Conservation (phyloP, 1,140 invertebrate species). For the Manduca sexta region DNA sequence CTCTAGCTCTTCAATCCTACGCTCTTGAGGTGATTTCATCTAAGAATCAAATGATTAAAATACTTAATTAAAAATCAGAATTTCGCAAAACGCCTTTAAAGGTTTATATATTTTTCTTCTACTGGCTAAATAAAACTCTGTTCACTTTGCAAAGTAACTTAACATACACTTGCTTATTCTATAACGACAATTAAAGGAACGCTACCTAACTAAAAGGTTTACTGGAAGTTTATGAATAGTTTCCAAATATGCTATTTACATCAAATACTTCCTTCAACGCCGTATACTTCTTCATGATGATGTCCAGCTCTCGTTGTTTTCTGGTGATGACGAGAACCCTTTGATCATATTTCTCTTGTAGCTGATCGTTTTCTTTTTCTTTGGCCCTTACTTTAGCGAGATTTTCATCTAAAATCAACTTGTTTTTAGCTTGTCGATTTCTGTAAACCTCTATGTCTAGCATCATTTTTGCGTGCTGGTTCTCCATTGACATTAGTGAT, state of each 20-base stretch:
- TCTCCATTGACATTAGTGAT: slow-evolving; percentile 76
- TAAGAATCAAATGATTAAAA: slow-evolving; percentile 9
- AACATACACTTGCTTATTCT: too few relatives aligned
- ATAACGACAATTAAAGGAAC: too few relatives aligned
- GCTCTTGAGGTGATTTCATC: slow-evolving; percentile 62
- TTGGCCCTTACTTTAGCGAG: slow-evolving; percentile 48
- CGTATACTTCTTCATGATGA: slow-evolving; percentile 73
- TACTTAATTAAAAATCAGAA: background rate
- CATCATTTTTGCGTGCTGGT: slow-evolving; percentile 75
- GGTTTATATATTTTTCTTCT: too few relatives aligned
- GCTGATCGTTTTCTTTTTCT: slow-evolving; percentile 63
- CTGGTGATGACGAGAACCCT: slow-evolving; percentile 59
- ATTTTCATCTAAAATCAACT: slow-evolving; percentile 42
- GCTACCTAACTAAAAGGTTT: too few relatives aligned
- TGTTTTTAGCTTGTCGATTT: slow-evolving; percentile 57
- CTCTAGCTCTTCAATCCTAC: slow-evolving; percentile 75
- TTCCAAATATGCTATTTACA: slow-evolving; percentile 50
- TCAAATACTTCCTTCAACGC: slow-evolving; percentile 69
- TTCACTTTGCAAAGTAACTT: too few relatives aligned
- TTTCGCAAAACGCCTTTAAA: too few relatives aligned
- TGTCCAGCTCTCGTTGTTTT: slow-evolving; percentile 73
- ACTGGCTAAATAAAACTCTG: too few relatives aligned
- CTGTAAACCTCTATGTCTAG: slow-evolving; percentile 77
- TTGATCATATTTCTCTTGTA: slow-evolving; percentile 73
- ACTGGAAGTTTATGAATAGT: too few relatives aligned